Evolutionary conservation across 2,113 vertebrate genomes (phyloP).

Genomic region (Chaetodon auriga): DNA sequence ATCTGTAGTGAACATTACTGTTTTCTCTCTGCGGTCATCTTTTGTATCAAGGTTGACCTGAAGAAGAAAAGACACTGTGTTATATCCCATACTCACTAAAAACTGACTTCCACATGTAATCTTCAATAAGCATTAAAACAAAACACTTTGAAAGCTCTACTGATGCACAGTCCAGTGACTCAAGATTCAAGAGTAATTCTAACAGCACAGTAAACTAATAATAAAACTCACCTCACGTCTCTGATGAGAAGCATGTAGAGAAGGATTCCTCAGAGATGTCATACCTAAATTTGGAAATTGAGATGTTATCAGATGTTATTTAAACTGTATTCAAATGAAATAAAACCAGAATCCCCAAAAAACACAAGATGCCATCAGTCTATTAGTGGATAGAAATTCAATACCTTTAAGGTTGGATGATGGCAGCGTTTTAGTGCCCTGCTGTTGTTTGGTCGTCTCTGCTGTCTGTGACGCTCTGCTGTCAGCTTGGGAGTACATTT

Average conservation of each 20-base stretch:
- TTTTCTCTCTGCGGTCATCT: slow-evolving; percentile 78
- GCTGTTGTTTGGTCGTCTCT: slow-evolving; percentile 18
- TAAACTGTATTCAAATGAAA: background rate
- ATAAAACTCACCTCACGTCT: slow-evolving; percentile 36
- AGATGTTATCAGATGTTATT: background rate
- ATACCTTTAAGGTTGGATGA: slow-evolving; percentile 49
- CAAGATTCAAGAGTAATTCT: background rate
- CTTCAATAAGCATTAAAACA: background rate
- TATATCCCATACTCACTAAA: background rate
- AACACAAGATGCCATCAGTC: background rate
- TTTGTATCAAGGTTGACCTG: slow-evolving; percentile 60
- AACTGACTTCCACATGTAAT: background rate
- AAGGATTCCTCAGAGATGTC: slow-evolving; percentile 14
- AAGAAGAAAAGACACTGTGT: background rate
- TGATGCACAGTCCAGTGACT: background rate
- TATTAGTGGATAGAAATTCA: background rate
- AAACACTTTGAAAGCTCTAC: background rate
- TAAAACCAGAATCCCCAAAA: background rate
- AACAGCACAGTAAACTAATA: background rate
- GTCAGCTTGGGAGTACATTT: slow-evolving; percentile 39
- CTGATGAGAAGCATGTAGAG: slow-evolving; percentile 3
- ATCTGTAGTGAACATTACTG: slow-evolving; percentile 86
- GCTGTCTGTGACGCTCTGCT: slow-evolving; percentile 12
- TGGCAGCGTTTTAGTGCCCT: slow-evolving; percentile 5
- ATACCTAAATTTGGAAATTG: slow-evolving; percentile 24